Evolutionary conservation across 2,797 vertebrate species (phyloP).

Genomic region (Epinephelus malabaricus): DNA sequence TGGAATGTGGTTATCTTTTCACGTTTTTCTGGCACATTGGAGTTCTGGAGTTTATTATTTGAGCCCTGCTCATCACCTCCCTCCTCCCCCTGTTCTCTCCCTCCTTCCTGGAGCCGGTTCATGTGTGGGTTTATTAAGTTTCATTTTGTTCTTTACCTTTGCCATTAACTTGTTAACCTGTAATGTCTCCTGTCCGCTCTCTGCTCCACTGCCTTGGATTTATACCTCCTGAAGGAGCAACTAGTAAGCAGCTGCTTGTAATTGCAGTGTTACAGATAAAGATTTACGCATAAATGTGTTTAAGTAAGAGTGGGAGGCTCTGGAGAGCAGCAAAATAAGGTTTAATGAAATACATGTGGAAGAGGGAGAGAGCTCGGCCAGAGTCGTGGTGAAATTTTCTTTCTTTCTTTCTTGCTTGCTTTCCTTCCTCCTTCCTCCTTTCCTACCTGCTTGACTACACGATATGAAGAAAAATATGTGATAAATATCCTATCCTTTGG

Average conservation of each 20-base stretch:
- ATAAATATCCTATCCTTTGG: too few relatives aligned
- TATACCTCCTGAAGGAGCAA: conserved; percentile 32
- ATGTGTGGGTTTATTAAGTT: conserved; percentile 41
- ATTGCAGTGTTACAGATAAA: conserved; percentile 67
- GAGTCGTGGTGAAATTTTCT: not conserved
- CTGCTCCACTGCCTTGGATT: conserved; percentile 26
- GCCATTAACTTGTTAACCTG: conserved; percentile 62
- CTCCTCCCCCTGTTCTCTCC: conserved; percentile 9
- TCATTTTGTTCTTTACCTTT: conserved; percentile 51
- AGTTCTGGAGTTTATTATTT: conserved; percentile 54
- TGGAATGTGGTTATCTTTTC: conserved; percentile 53
- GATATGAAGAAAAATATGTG: too few relatives aligned
- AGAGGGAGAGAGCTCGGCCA: not conserved
- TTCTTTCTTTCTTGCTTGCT: not conserved
- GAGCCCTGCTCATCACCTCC: conserved; percentile 26
- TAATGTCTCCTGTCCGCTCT: conserved; percentile 29
- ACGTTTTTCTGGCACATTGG: conserved; percentile 33
- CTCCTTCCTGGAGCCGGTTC: conserved; percentile 46
- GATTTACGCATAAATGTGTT: conserved; percentile 55
- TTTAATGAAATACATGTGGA: conserved; percentile 58
- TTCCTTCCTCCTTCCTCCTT: too few relatives aligned
- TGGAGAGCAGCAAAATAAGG: conserved; percentile 46
- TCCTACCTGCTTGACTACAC: too few relatives aligned
- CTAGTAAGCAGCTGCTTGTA: conserved; percentile 66
- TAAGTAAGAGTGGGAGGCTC: conserved; percentile 53